Evolutionary conservation across 2,113 vertebrate species (phyloP).

Genomic region (Rhodinocichla rosea): DNA sequence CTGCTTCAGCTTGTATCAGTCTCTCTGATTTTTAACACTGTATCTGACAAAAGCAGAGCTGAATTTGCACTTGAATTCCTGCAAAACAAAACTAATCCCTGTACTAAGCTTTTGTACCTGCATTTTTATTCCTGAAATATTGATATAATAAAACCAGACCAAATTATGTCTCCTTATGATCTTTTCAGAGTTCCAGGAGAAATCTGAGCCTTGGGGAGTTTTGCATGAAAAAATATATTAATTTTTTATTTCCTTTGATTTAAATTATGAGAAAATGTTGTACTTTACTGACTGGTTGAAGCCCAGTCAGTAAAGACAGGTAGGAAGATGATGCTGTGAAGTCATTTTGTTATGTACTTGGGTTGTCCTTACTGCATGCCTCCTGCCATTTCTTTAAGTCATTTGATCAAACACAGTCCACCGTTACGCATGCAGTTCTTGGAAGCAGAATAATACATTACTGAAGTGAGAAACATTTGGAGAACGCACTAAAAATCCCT

Average conservation of each 20-base stretch:
- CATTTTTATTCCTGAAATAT: background rate
- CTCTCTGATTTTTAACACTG: background rate
- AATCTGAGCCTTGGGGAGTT: background rate
- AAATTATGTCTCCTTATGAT: background rate
- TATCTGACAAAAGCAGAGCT: background rate
- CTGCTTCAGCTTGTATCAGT: background rate
- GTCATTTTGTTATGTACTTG: background rate
- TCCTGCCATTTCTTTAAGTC: background rate
- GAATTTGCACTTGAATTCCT: background rate
- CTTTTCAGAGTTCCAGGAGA: background rate
- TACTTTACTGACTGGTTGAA: background rate
- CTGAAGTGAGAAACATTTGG: background rate
- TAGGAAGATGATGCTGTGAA: background rate
- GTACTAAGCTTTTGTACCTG: background rate
- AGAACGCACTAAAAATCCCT: background rate
- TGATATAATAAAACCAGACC: background rate
- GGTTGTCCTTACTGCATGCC: background rate
- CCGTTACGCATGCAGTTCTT: background rate
- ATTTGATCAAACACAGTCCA: background rate
- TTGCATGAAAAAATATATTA: background rate
- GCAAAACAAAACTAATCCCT: background rate
- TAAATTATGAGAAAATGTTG: background rate
- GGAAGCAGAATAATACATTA: background rate
- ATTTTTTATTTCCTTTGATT: background rate
- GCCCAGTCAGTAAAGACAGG: background rate